Conservation (phyloP, 1,140 invertebrate species). For the Drosophila ficusphila region DNA sequence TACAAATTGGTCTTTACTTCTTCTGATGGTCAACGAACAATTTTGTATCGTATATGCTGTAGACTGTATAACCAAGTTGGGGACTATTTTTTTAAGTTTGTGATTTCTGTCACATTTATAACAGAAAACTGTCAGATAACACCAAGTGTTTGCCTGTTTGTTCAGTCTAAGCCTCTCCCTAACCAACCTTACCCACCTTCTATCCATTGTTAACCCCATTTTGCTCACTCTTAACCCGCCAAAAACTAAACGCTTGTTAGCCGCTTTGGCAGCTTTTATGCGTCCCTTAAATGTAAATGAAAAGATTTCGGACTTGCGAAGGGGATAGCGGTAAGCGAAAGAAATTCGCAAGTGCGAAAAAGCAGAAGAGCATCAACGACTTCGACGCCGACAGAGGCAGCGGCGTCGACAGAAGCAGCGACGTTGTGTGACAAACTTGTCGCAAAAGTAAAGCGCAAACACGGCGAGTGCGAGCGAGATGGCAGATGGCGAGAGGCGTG, state of each 20-base stretch:
- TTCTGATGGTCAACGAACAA: no score
- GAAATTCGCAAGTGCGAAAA: conserved; percentile 70
- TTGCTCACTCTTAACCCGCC: background rate
- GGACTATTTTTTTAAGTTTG: no score
- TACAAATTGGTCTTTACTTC: no score
- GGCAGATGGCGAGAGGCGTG: conserved; percentile 55
- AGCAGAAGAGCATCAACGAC: conserved; percentile 57
- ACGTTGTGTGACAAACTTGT: conserved; percentile 77
- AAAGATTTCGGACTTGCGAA: conserved; percentile 47
- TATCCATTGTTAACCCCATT: background rate
- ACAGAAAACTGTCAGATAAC: no score
- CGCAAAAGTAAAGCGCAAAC: conserved; percentile 72
- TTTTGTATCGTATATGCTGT: no score
- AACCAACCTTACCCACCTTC: background rate
- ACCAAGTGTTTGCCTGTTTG: no score
- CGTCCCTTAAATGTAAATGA: conserved; percentile 71
- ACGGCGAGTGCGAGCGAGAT: conserved; percentile 58
- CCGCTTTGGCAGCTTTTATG: conserved; percentile 76
- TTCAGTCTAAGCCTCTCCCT: no score
- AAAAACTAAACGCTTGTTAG: conserved; percentile 68
- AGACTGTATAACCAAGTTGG: no score
- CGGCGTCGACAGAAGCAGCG: conserved; percentile 14
- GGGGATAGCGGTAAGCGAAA: conserved; percentile 35
- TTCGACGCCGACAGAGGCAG: background rate
- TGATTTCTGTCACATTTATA: no score